These are phyloP conservation scores for Agapornis canus DNA, from an alignment of 2,797 vertebrate species.

Conservation along the genomic window DNA sequence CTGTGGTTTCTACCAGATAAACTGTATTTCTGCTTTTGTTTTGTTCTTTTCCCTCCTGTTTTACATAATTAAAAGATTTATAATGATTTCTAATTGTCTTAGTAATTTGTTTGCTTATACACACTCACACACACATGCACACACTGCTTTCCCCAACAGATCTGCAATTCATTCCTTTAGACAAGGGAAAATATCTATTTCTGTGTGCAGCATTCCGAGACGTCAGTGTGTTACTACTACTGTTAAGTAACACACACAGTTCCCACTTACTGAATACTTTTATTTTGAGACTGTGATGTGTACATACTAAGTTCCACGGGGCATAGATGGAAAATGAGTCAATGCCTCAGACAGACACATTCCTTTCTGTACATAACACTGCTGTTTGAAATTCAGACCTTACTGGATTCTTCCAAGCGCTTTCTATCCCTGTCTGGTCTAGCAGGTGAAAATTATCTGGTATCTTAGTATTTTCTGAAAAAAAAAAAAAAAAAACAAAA, in stretches of 20 bases:
- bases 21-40: not conserved
- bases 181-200: slow-evolving; percentile 19
- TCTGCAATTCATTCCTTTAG: not conserved
- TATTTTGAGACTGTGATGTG: slow-evolving; percentile 21
- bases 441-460: not conserved
- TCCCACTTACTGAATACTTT: slow-evolving; percentile 26
- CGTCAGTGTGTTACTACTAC: not conserved
- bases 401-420: not conserved
- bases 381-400: not conserved
- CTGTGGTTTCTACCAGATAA: not conserved
- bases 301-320: not conserved
- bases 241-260: not conserved
- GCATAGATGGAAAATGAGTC: slow-evolving; percentile 48
- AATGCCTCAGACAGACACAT: not conserved
- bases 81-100: not conserved
- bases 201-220: not conserved
- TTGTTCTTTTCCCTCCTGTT: not conserved
- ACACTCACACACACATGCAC: rapidly evolving
- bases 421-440: not conserved
- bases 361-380: not conserved
- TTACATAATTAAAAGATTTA: not conserved
- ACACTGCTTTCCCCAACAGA: rapidly evolving
- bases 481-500: not conserved
- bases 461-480: not conserved
- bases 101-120: not conserved